phyloP scores from a whole-genome alignment of 2,888 invertebrate species.

The Agrochola lota region DNA sequence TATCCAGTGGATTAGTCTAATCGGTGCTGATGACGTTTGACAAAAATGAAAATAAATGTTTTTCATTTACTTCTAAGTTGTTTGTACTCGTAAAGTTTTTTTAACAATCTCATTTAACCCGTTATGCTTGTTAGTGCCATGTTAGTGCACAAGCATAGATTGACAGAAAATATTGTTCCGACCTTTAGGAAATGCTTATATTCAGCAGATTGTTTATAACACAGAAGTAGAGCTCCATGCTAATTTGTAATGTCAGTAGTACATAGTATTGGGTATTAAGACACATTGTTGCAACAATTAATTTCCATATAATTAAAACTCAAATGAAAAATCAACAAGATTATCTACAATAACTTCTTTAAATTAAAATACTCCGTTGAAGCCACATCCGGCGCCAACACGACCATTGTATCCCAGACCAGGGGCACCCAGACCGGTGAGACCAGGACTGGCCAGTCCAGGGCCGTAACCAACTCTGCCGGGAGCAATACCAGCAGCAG shows the following conservation, averaged over 20 bases:
- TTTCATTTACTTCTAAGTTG: too few relatives aligned
- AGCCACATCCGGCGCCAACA: conserved; percentile 25
- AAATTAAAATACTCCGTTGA: conserved; percentile 1
- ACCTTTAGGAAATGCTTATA: background rate
- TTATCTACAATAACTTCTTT: too few relatives aligned
- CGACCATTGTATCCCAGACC: conserved; percentile 24
- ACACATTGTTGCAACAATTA: conserved; percentile 1
- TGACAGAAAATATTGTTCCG: background rate
- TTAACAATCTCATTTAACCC: background rate
- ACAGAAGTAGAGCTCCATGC: too few relatives aligned
- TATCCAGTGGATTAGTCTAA: too few relatives aligned
- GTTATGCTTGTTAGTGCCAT: too few relatives aligned
- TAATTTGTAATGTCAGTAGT: too few relatives aligned
- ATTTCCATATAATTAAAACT: conserved; percentile 49
- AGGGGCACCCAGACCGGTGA: background rate
- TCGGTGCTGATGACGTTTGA: too few relatives aligned
- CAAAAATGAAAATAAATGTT: too few relatives aligned
- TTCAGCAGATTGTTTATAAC: background rate
- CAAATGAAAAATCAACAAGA: conserved; percentile 35
- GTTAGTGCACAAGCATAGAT: too few relatives aligned
- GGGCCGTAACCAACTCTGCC: conserved; percentile 31
- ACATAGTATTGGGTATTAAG: background rate
- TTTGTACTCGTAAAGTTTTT: too few relatives aligned
- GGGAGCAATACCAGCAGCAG: conserved; percentile 26
- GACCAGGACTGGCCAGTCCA: conserved; percentile 26